Base-by-base conservation (phyloP, 2,797 vertebrate species). In the Myripristis murdjan region DNA sequence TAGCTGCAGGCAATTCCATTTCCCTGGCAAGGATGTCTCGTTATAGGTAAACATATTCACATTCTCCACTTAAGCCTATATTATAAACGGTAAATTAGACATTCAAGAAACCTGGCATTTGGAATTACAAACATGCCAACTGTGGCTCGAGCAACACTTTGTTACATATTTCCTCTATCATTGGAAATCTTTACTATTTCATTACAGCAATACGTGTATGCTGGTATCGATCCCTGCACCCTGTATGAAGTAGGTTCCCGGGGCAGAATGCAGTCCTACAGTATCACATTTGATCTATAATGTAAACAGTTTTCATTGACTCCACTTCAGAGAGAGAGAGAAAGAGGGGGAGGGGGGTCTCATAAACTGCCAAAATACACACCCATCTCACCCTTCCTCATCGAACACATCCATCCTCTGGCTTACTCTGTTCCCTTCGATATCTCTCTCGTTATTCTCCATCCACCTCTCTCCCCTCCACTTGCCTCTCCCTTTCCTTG, bases 71-170 rank as follows among this genome's bases (percentile, higher is more conserved):
- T 49, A 46, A 6, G 31, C 31, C 31, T 33, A 33, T 33, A 81
- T 77, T 73, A 67, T 37, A 43, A 47, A 70, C 73, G 82, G 23
- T 51, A 57, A 57, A 73, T 74, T 31, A 83, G 71, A 77, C 51
- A 75, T 78, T 84, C n/a, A 70, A 56, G 47, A 77, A 78, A 77
- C 58, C 62, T 57, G 22, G 46, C 55, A 37, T 84, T 82, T 81
- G 69, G 67, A 51, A 75, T 63, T 73, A 74, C 62, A 77, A 59
- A 53, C 70, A 52, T 46, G 46, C 1, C 53, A 81, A 75, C 46
- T 31, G 37, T 46, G 16, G 48, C 33, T 24, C 35, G 18, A 53
- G 16, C 18, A 35, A 56, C 51, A 54, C 61, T 75, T 49, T 62
- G 62, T 22, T 35, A 11, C 57, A 57, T 48, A 33, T 46, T 49